Evolutionary conservation across 2,888 invertebrate species (phyloP).

Genomic region (Parascotia fuliginaria): DNA sequence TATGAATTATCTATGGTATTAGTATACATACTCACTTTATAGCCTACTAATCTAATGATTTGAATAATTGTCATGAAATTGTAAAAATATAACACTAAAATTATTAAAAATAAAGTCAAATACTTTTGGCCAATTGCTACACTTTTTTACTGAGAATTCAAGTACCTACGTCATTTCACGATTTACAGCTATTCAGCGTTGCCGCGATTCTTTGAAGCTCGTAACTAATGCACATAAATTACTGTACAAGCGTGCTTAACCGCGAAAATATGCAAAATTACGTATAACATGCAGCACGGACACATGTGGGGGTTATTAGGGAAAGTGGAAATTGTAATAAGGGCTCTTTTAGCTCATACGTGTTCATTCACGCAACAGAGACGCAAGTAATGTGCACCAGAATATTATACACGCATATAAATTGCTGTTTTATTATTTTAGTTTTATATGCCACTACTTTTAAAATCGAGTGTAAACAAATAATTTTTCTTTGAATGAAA

Average conservation of each 20-base stretch:
- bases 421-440: not conserved
- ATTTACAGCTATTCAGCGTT: conserved; percentile 50
- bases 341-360: conserved; percentile 47
- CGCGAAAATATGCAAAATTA: conserved; percentile 70
- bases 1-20: too few relatives aligned
- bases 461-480: too few relatives aligned
- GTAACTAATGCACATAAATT: conserved; percentile 74
- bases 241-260: conserved; percentile 62
- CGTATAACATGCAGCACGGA: conserved; percentile 57
- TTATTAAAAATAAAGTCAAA: not conserved
- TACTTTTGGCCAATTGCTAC: conserved; percentile 1
- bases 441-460: not conserved
- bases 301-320: conserved; percentile 63
- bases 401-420: not conserved
- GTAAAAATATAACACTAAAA: too few relatives aligned
- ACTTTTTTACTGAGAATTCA: conserved; percentile 26
- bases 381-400: conserved; percentile 2
- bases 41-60: too few relatives aligned
- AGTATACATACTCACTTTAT: too few relatives aligned
- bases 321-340: conserved; percentile 68
- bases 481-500: conserved; percentile 5
- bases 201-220: conserved; percentile 56
- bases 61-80: too few relatives aligned
- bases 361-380: conserved; percentile 44
- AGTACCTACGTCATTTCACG: conserved; percentile 35